Conservation (phyloP, 2,888 invertebrate species). For the Diplolepis rosae region DNA sequence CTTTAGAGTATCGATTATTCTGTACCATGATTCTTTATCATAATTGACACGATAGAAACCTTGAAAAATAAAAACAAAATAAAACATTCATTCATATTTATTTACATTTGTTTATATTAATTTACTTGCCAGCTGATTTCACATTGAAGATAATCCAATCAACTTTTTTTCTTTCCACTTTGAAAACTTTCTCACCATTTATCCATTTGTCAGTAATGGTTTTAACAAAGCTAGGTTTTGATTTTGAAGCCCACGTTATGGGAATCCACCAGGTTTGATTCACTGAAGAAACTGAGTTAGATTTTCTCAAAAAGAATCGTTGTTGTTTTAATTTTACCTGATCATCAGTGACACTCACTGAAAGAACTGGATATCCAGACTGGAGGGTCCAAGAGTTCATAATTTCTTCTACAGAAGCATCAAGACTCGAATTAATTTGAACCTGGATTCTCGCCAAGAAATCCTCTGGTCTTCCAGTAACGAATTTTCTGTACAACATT, state of each 20-base stretch:
- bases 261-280: constrained; percentile 74
- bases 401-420: constrained; percentile 79
- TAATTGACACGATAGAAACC: constrained; percentile 80
- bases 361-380: constrained; percentile 88
- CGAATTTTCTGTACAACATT: constrained; percentile 39
- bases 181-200: neutral
- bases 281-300: constrained; percentile 29
- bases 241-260: constrained; percentile 74
- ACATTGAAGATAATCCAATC: constrained; percentile 85
- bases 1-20: constrained; percentile 75
- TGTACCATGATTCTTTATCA: constrained; percentile 76
- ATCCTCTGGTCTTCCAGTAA: constrained; percentile 55
- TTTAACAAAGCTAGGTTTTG: constrained; percentile 69
- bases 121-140: constrained; percentile 79
- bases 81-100: neutral
- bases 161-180: constrained; percentile 52
- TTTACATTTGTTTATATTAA: neutral
- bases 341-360: constrained; percentile 78
- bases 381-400: constrained; percentile 93
- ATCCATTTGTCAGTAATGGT: constrained; percentile 55
- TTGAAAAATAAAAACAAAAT: constrained; percentile 55
- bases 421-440: constrained; percentile 29
- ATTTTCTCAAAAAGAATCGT: constrained; percentile 56
- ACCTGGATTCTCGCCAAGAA: constrained; percentile 60
- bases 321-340: constrained; percentile 66